Conservation (phyloP, 2,113 vertebrate genomes). For the Lonchura striata region DNA sequence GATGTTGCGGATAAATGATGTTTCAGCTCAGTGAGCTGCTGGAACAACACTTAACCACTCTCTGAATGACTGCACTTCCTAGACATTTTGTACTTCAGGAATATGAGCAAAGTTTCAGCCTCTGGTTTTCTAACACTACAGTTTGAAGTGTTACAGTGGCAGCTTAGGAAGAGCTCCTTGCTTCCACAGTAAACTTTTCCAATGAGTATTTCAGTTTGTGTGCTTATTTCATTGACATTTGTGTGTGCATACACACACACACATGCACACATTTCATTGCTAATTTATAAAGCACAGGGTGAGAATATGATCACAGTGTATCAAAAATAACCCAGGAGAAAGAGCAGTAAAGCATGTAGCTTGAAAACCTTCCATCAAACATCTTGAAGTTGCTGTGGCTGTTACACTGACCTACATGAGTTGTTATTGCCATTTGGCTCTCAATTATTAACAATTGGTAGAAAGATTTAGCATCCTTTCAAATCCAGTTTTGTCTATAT, state of each 20-base stretch:
- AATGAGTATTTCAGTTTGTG: background rate
- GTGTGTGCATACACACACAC: background rate
- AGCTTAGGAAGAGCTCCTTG: conserved; percentile 15
- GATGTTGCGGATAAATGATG: conserved; percentile 5
- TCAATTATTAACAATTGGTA: conserved; percentile 77
- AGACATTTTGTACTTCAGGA: conserved; percentile 32
- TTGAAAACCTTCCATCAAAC: conserved; percentile 56
- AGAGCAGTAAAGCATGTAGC: conserved; percentile 52
- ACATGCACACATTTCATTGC: background rate
- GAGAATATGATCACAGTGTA: conserved; percentile 41
- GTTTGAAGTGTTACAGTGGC: background rate
- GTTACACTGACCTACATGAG: conserved; percentile 67
- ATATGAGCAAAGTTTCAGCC: background rate
- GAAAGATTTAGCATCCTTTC: conserved; percentile 71
- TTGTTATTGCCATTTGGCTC: conserved; percentile 69
- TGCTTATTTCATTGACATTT: background rate
- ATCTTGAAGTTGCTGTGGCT: conserved; percentile 57
- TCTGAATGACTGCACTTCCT: conserved; percentile 50
- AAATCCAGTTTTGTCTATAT: conserved; percentile 58
- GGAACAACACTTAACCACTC: background rate
- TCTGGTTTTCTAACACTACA: conserved; percentile 11
- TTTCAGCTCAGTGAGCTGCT: background rate
- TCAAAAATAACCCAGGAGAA: conserved; percentile 56
- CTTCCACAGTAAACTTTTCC: conserved; percentile 18
- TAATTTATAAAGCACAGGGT: conserved; percentile 49